Conservation (phyloP, 1,140 invertebrate species). For the Brachionus calyciflorus region DNA sequence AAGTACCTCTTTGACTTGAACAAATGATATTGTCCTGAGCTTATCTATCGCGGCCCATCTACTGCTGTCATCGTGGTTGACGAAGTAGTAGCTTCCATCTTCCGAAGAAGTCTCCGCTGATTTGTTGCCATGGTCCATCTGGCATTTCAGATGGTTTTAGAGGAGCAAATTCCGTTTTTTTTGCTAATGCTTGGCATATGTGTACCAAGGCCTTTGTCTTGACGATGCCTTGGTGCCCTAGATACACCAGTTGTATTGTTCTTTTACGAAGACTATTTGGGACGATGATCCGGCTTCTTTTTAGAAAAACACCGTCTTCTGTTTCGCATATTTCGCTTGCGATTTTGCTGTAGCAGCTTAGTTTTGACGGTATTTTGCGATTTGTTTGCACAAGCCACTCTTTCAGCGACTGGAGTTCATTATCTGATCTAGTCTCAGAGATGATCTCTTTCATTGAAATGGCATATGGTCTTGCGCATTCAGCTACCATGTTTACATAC, state of each 20-base stretch:
- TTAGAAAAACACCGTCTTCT: background rate
- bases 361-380: background rate
- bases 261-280: background rate
- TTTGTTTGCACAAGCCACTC: background rate
- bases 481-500: background rate
- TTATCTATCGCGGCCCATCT: background rate
- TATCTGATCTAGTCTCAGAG: background rate
- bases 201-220: slow-evolving; percentile 14
- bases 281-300: background rate
- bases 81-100: background rate
- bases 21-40: background rate
- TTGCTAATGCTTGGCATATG: background rate
- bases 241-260: background rate
- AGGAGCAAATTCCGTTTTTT: background rate
- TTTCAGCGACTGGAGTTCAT: background rate
- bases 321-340: background rate
- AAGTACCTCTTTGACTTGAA: background rate
- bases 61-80: slow-evolving; percentile 5
- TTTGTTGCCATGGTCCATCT: slow-evolving; percentile 29
- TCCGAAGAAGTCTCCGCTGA: slow-evolving; percentile 9
- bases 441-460: background rate
- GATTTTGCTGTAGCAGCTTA: background rate
- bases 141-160: no score
- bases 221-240: background rate
- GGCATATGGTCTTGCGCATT: background rate